Evolutionary conservation across 2,888 invertebrate genomes (phyloP).

Genomic region (Caenorhabditis sp.): DNA sequence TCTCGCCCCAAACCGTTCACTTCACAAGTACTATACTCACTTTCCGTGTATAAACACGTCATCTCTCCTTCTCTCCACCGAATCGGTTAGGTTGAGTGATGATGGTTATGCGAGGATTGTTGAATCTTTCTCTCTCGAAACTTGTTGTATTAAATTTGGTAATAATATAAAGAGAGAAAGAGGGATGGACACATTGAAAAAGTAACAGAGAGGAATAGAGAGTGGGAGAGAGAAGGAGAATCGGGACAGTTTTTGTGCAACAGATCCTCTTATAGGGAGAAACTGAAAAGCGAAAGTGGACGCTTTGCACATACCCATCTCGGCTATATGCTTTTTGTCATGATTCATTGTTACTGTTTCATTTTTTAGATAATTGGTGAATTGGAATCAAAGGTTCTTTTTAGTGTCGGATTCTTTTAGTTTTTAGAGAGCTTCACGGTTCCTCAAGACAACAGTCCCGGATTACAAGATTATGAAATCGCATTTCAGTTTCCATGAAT

Average conservation of each 20-base stretch:
- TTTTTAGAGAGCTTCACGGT: too few relatives aligned
- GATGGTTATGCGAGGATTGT: neutral
- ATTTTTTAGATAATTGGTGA: neutral
- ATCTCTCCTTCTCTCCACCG: neutral
- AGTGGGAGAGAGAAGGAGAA: slow-evolving; percentile 2
- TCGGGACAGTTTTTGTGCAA: slow-evolving; percentile 55
- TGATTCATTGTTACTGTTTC: neutral
- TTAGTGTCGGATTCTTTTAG: too few relatives aligned
- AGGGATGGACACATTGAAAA: slow-evolving; percentile 14
- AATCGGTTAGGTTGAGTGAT: slow-evolving; percentile 7
- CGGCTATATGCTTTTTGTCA: slow-evolving; percentile 23
- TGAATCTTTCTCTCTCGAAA: slow-evolving; percentile 52
- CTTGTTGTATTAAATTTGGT: slow-evolving; percentile 60
- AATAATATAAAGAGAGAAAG: slow-evolving; percentile 20
- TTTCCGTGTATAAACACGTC: slow-evolving; percentile 47
- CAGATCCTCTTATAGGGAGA: slow-evolving; percentile 50
- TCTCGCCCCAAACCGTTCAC: slow-evolving; percentile 5
- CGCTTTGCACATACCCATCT: slow-evolving; percentile 26
- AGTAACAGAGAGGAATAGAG: slow-evolving; percentile 25
- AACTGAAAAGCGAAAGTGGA: slow-evolving; percentile 50
- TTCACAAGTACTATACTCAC: slow-evolving; percentile 42
- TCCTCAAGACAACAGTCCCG: too few relatives aligned
- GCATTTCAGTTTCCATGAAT: too few relatives aligned
- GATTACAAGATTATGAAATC: too few relatives aligned
- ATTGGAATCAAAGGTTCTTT: too few relatives aligned